phyloP scores from a whole-genome alignment of 1,140 invertebrate species.

The Hesperophylax magnus region DNA sequence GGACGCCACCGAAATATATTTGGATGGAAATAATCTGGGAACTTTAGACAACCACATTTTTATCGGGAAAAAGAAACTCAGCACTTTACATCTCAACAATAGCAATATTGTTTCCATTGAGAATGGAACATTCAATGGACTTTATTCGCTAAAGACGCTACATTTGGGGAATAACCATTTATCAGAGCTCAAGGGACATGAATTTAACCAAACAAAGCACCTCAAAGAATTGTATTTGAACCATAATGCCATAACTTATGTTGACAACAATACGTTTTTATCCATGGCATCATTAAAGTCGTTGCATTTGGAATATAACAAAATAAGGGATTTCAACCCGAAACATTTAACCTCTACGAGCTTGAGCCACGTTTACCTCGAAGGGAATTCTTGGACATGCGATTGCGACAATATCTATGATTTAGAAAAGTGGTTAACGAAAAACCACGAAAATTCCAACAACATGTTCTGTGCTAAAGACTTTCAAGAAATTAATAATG shows the following conservation, averaged over 20 bases:
- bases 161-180: slow-evolving; percentile 88
- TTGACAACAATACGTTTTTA: slow-evolving; percentile 83
- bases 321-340: slow-evolving; percentile 81
- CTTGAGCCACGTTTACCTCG: slow-evolving; percentile 77
- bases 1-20: slow-evolving; percentile 90
- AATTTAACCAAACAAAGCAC: slow-evolving; percentile 81
- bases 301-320: slow-evolving; percentile 84
- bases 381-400: slow-evolving; percentile 80
- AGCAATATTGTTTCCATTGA: slow-evolving; percentile 83
- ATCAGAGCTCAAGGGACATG: slow-evolving; percentile 80
- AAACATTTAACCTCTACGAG: slow-evolving; percentile 72
- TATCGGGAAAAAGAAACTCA: slow-evolving; percentile 88
- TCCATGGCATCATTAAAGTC: slow-evolving; percentile 81
- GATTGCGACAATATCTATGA: slow-evolving; percentile 75
- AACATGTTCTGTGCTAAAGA: slow-evolving; percentile 75
- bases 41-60: slow-evolving; percentile 86
- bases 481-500: slow-evolving; percentile 75
- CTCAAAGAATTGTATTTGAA: slow-evolving; percentile 88
- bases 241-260: slow-evolving; percentile 80
- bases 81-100: slow-evolving; percentile 86
- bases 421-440: slow-evolving; percentile 78
- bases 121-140: slow-evolving; percentile 88
- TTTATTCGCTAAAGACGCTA: slow-evolving; percentile 80
- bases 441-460: slow-evolving; percentile 77
- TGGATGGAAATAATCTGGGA: slow-evolving; percentile 88